phyloP scores from a whole-genome alignment of 1,140 invertebrate species.

The Philotrypesis tridentata region DNA sequence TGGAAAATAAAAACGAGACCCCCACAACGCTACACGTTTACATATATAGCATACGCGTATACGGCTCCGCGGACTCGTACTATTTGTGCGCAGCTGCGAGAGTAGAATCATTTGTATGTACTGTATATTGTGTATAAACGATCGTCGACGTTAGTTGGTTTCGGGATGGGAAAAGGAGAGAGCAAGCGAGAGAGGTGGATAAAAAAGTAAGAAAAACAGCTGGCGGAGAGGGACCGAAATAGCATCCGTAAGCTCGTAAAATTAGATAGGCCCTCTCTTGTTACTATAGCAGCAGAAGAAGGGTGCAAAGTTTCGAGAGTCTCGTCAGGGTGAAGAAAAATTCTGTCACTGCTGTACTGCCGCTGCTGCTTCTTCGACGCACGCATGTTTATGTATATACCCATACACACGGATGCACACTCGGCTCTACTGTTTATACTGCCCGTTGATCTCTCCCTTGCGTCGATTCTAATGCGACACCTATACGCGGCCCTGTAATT shows the following conservation, averaged over 20 bases:
- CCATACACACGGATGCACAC: not conserved
- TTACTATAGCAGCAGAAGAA: conserved; percentile 17
- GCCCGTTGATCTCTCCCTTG: not conserved
- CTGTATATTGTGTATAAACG: not conserved
- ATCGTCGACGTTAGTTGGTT: not conserved
- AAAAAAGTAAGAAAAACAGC: conserved; percentile 23
- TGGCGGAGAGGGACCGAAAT: not conserved
- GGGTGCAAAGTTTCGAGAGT: conserved; percentile 35
- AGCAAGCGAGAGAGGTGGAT: too few relatives aligned
- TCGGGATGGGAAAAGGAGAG: not conserved
- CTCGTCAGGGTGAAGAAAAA: not conserved
- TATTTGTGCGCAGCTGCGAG: not conserved
- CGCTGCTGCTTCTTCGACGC: too few relatives aligned
- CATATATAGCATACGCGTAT: too few relatives aligned
- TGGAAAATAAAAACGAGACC: conserved; percentile 30
- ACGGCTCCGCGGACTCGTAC: not conserved
- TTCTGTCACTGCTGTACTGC: not conserved
- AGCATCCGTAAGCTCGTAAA: conserved; percentile 44
- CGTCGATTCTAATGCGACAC: conserved; percentile 47
- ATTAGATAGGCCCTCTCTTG: conserved; percentile 34
- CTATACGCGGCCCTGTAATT: conserved; percentile 34
- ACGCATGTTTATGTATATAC: not conserved
- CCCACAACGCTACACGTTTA: not conserved
- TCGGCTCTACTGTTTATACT: not conserved
- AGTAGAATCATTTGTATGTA: not conserved